Percentiles rank a stretch among this genome's conserved stretches.
Conservation (phyloP, 53 echinoderm and acorn worm species). For the Pentamera pediparva region DNA sequence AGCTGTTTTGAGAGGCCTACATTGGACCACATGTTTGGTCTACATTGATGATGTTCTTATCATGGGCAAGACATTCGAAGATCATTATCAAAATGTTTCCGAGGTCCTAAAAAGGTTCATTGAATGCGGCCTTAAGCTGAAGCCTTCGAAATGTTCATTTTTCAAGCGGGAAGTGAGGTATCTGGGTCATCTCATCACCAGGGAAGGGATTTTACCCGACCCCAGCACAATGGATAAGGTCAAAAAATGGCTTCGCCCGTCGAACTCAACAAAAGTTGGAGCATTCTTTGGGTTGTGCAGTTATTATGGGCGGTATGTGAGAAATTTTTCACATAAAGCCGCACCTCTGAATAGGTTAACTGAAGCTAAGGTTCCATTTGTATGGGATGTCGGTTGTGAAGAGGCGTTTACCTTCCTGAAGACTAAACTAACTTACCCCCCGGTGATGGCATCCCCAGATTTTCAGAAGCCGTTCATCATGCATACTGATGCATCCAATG, state of each 20-base stretch:
- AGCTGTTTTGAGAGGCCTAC: slow-evolving; percentile 3
- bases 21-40: slow-evolving; percentile 6
- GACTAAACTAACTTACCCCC: neutral
- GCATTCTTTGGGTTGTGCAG: slow-evolving; percentile 38
- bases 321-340: slow-evolving; percentile 35
- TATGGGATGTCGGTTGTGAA: slow-evolving; percentile 36
- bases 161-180: slow-evolving; percentile 6
- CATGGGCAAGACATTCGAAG: slow-evolving; percentile 23
- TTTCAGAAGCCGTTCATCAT: no score
- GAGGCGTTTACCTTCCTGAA: slow-evolving; percentile 25
- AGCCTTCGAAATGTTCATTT: neutral
- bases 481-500: no score
- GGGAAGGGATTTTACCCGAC: slow-evolving; percentile 1
- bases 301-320: slow-evolving; percentile 43
- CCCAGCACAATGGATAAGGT: neutral
- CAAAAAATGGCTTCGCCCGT: slow-evolving; percentile 8
- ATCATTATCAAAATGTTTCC: slow-evolving; percentile 41
- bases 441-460: no score
- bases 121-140: neutral
- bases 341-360: slow-evolving; percentile 32
- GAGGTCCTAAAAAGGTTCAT: slow-evolving; percentile 20
- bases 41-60: slow-evolving; percentile 24
- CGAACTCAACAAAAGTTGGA: slow-evolving; percentile 14
- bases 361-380: slow-evolving; percentile 9
- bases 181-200: neutral